These are phyloP conservation scores for Camponotus floridanus DNA, from an alignment of 1,140 invertebrate genomes.

Conservation along the genomic window DNA sequence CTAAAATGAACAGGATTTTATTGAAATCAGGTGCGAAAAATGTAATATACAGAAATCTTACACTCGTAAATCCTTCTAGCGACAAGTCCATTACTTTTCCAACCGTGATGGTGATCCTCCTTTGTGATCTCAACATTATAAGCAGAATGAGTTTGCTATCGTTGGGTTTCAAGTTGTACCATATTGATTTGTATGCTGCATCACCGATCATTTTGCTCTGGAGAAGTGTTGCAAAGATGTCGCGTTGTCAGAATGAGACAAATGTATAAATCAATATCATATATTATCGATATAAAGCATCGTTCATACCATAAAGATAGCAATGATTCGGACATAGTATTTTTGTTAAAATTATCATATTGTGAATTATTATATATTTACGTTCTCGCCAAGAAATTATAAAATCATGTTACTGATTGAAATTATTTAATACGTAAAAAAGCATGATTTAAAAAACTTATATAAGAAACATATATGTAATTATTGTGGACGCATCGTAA, in stretches of 20 bases:
- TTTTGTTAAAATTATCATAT: neutral
- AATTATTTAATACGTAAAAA: neutral
- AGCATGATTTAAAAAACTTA: neutral
- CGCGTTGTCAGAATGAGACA: neutral
- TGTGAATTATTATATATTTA: conserved; percentile 30
- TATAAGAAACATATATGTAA: neutral
- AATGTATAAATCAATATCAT: conserved; percentile 5
- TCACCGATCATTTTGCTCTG: conserved; percentile 55
- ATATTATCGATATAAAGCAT: conserved; percentile 1
- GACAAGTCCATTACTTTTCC: conserved; percentile 68
- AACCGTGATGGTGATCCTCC: conserved; percentile 55
- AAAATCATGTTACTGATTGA: neutral
- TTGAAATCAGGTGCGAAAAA: neutral
- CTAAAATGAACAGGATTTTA: neutral
- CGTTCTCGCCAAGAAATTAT: neutral
- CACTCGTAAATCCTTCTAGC: conserved; percentile 59
- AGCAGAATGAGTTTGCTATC: conserved; percentile 52
- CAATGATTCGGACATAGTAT: neutral
- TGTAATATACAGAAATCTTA: conserved; percentile 29
- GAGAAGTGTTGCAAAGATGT: conserved; percentile 18
- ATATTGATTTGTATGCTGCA: conserved; percentile 50
- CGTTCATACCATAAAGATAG: neutral
- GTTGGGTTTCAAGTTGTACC: conserved; percentile 56
- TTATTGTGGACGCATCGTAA: neutral
- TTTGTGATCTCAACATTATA: conserved; percentile 69